These are phyloP conservation scores for Drosophila nr. perissopoda DNA, from an alignment of 2,888 invertebrate species.

Conservation along the genomic window DNA sequence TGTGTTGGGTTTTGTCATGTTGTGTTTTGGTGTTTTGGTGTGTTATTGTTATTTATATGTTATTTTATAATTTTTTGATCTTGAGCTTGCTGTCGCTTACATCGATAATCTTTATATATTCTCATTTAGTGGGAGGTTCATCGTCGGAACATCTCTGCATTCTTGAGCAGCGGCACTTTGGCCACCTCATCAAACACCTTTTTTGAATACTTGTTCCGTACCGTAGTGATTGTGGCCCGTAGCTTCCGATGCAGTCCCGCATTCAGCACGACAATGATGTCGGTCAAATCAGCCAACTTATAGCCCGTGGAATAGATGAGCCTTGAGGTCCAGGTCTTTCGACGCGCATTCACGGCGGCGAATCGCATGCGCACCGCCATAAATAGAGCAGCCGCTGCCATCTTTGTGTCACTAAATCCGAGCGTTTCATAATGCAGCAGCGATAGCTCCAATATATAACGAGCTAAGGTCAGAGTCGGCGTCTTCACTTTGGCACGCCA, in stretches of 20 bases:
- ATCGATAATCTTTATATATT: neutral
- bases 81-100: slow-evolving; percentile 9
- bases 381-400: slow-evolving; percentile 95
- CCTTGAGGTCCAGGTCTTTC: slow-evolving; percentile 89
- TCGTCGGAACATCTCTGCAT: slow-evolving; percentile 78
- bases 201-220: slow-evolving; percentile 97
- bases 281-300: slow-evolving; percentile 89
- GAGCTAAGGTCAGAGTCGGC: slow-evolving; percentile 96
- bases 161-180: slow-evolving; percentile 88
- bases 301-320: slow-evolving; percentile 93
- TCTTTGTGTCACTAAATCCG: slow-evolving; percentile 92
- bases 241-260: slow-evolving; percentile 91
- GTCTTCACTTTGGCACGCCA: slow-evolving; percentile 95
- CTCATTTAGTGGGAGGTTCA: slow-evolving; percentile 55
- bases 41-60: slow-evolving; percentile 22
- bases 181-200: slow-evolving; percentile 97
- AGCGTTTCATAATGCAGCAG: slow-evolving; percentile 95
- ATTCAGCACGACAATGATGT: slow-evolving; percentile 90
- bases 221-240: slow-evolving; percentile 92
- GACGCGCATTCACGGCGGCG: slow-evolving; percentile 37
- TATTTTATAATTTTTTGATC: slow-evolving; percentile 19
- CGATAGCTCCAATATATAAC: slow-evolving; percentile 96
- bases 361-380: slow-evolving; percentile 95
- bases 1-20: slow-evolving; percentile 33
- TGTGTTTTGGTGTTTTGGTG: slow-evolving; percentile 65